These are phyloP conservation scores for Epinotia demarniana DNA, from an alignment of 2,888 invertebrate species.

Conservation along the genomic window DNA sequence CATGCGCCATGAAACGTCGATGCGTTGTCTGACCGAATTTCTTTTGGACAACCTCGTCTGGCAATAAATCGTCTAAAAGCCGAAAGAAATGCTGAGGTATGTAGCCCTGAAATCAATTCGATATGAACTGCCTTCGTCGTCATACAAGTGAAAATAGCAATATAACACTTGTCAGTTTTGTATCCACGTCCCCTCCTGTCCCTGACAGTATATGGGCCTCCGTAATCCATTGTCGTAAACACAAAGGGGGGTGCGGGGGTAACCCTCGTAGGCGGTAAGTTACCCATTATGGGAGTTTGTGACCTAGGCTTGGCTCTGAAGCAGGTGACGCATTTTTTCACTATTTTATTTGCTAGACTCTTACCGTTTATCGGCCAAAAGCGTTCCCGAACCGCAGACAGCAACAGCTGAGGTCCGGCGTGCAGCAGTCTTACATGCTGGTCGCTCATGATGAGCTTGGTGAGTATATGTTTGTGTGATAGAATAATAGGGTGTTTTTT, in stretches of 20 bases:
- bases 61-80: background rate
- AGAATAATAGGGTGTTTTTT: constrained; percentile 19
- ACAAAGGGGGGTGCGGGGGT: constrained; percentile 2
- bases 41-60: background rate
- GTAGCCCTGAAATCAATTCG: constrained; percentile 2
- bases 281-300: background rate
- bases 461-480: constrained; percentile 6
- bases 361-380: constrained; percentile 17
- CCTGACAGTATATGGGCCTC: constrained; percentile 1
- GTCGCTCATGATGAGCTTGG: constrained; percentile 13
- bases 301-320: constrained; percentile 8
- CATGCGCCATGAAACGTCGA: constrained; percentile 2
- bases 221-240: constrained; percentile 6
- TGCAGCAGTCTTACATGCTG: constrained; percentile 10
- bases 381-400: constrained; percentile 12
- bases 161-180: constrained; percentile 8
- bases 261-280: constrained; percentile 3
- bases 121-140: constrained; percentile 9
- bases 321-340: constrained; percentile 7
- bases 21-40: background rate
- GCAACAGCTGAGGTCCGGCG: constrained; percentile 7
- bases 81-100: constrained; percentile 6
- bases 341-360: constrained; percentile 10
- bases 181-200: constrained; percentile 16
- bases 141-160: constrained; percentile 1